Conservation (phyloP, 2,888 invertebrate genomes). For the Zootermopsis nevadensis region DNA sequence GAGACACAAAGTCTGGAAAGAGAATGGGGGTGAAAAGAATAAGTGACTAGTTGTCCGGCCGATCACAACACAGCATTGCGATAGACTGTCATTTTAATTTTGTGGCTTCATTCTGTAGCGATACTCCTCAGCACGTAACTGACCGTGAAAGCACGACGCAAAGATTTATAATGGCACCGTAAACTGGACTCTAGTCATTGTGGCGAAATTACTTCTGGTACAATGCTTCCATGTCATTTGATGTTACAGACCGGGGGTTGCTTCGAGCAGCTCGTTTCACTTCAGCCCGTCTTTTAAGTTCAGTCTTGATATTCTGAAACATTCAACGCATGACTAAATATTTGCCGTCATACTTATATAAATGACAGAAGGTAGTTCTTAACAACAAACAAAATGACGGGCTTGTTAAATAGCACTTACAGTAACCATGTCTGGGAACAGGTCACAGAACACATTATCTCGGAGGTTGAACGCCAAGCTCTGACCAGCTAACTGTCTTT, state of each 20-base stretch:
- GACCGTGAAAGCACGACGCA: conserved; percentile 89
- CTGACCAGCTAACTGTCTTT: conserved; percentile 81
- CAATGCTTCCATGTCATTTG: conserved; percentile 48
- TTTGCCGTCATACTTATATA: too few species aligned
- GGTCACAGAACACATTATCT: conserved; percentile 90
- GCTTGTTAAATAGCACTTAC: conserved; percentile 63
- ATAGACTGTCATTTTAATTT: too few species aligned
- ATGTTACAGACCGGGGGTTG: conserved; percentile 58
- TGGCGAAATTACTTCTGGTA: conserved; percentile 54
- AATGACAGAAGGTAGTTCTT: too few species aligned
- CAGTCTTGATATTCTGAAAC: conserved; percentile 64
- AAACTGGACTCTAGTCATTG: conserved; percentile 72
- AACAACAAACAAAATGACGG: too few species aligned
- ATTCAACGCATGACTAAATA: too few species aligned
- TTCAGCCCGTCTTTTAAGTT: conserved; percentile 64
- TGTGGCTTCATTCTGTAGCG: conserved; percentile 68
- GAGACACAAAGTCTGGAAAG: too few species aligned
- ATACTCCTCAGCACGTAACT: conserved; percentile 89
- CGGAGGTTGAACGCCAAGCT: conserved; percentile 93
- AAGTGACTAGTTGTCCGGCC: too few species aligned
- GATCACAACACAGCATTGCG: too few species aligned
- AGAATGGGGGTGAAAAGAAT: too few species aligned
- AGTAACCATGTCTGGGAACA: conserved; percentile 92
- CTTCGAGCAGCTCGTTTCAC: conserved; percentile 63
- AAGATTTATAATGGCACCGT: conserved; percentile 86